Conservation (phyloP, 1,140 invertebrate species). For the Formica selysi region DNA sequence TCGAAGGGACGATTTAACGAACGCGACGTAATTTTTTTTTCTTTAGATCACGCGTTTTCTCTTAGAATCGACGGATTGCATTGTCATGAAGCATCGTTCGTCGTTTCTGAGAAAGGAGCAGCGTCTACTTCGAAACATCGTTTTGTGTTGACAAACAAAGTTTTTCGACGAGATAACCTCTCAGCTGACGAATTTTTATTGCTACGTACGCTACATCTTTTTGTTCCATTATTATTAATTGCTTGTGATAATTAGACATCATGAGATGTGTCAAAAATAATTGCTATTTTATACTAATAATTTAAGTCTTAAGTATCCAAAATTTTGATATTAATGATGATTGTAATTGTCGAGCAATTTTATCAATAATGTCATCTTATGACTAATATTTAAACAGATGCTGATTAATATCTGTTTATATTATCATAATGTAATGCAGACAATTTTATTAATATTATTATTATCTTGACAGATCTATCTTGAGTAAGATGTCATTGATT, state of each 20-base stretch:
- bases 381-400: background rate
- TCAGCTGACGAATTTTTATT: background rate
- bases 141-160: slow-evolving; percentile 18
- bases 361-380: slow-evolving; percentile 12
- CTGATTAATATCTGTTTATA: background rate
- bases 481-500: slow-evolving; percentile 89
- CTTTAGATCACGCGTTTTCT: no score
- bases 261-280: background rate
- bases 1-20: background rate
- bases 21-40: no score
- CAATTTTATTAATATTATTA: background rate
- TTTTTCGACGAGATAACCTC: slow-evolving; percentile 38
- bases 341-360: background rate
- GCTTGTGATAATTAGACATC: background rate
- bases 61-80: background rate
- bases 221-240: background rate
- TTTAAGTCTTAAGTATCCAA: background rate
- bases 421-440: background rate
- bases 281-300: background rate
- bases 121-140: background rate
- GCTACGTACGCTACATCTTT: background rate
- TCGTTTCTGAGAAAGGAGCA: background rate
- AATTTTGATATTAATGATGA: background rate
- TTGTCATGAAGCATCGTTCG: slow-evolving; percentile 12
- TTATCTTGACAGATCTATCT: slow-evolving; percentile 25